Conservation (phyloP, 2,888 invertebrate species). For the Caenorhabditis uteleia region DNA sequence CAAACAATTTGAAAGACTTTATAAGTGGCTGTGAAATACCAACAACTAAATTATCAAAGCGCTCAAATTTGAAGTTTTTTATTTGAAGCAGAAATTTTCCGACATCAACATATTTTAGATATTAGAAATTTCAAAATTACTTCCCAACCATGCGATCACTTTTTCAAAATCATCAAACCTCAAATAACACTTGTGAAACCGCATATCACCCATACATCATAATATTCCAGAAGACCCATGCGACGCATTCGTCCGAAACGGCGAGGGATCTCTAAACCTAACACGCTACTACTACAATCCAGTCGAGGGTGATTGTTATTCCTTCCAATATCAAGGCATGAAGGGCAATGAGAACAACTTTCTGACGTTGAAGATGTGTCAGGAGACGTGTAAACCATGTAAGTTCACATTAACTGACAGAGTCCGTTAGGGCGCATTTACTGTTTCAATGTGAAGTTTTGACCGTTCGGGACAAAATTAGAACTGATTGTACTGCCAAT, state of each 20-base stretch:
- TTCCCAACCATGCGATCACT: too few species aligned
- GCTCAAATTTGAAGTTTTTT: too few species aligned
- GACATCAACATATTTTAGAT: too few species aligned
- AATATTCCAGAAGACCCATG: slow-evolving; percentile 50
- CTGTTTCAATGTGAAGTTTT: too few species aligned
- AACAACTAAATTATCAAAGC: too few species aligned
- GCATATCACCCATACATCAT: background rate
- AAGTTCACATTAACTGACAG: slow-evolving; percentile 12
- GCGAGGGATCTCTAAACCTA: slow-evolving; percentile 47
- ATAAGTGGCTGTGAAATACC: too few species aligned
- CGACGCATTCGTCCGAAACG: slow-evolving; percentile 44
- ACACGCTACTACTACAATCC: slow-evolving; percentile 59
- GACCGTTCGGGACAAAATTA: too few species aligned
- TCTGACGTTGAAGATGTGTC: slow-evolving; percentile 58
- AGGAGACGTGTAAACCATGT: slow-evolving; percentile 59
- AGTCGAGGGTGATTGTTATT: slow-evolving; percentile 41
- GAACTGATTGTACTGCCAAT: too few species aligned
- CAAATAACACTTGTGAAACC: background rate
- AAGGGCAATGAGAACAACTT: slow-evolving; percentile 67
- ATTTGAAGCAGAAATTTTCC: too few species aligned
- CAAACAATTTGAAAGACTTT: too few species aligned
- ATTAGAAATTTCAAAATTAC: too few species aligned
- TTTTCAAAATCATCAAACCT: background rate
- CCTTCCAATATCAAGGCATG: slow-evolving; percentile 49
- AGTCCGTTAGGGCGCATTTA: too few species aligned